Conservation (phyloP, 2,888 invertebrate genomes). For the Archips xylosteana region DNA sequence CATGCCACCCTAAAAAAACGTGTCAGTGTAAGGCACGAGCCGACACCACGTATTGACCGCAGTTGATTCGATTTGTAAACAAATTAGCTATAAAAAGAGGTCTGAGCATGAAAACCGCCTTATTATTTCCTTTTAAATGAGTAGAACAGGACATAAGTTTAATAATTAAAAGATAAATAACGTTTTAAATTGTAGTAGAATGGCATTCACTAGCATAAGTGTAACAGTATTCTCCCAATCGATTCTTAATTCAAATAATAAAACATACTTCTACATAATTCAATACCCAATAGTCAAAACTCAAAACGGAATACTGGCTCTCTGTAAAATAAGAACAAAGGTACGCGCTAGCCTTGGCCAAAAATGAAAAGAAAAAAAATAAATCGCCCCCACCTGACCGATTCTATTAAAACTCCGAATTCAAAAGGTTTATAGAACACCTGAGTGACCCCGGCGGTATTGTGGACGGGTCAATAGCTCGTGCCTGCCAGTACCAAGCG, state of each 20-base stretch:
- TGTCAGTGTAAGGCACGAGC: constrained; percentile 48
- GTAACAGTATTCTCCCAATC: neutral
- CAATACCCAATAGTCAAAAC: neutral
- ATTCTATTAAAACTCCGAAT: constrained; percentile 51
- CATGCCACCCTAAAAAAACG: constrained; percentile 42
- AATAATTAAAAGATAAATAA: too few species aligned
- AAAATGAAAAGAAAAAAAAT: constrained; percentile 11
- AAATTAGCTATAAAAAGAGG: constrained; percentile 13
- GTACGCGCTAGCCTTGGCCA: constrained; percentile 8
- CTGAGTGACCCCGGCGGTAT: constrained; percentile 42
- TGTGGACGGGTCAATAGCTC: constrained; percentile 71
- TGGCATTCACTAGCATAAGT: neutral
- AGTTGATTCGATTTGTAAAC: constrained; percentile 26
- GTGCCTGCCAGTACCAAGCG: constrained; percentile 73
- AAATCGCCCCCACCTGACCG: constrained; percentile 42
- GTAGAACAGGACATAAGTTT: too few species aligned
- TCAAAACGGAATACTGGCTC: neutral
- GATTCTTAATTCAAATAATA: neutral
- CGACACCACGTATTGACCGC: constrained; percentile 53
- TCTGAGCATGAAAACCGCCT: neutral
- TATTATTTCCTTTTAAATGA: neutral
- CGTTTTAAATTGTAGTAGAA: neutral
- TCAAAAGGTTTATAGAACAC: constrained; percentile 51
- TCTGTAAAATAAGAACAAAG: constrained; percentile 23
- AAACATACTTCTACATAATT: neutral